phyloP scores from a whole-genome alignment of 1,140 invertebrate species.

The Cherax quadricarinatus region DNA sequence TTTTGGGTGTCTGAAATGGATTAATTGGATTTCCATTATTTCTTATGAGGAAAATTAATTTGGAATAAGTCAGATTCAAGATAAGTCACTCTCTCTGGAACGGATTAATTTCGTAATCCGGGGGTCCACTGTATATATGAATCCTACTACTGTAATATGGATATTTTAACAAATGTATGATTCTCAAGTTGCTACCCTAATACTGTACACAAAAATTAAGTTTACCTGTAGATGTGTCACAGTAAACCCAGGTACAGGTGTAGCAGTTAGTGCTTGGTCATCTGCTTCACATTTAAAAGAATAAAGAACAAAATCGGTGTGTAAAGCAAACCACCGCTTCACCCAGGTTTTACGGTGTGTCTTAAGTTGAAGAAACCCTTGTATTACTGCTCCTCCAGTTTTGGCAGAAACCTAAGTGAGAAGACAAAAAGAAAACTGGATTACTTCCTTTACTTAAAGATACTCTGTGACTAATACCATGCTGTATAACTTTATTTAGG shows the following conservation, averaged over 20 bases:
- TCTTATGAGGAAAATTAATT: too few species aligned
- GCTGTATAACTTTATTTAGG: too few species aligned
- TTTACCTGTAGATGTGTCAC: conserved; percentile 77
- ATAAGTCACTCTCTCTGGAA: too few species aligned
- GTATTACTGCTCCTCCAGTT: conserved; percentile 79
- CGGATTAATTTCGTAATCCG: too few species aligned
- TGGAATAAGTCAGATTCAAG: too few species aligned
- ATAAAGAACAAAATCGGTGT: conserved; percentile 83
- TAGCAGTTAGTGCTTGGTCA: conserved; percentile 80
- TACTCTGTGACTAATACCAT: neutral
- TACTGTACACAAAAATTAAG: conserved; percentile 5
- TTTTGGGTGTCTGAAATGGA: too few species aligned
- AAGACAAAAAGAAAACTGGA: conserved; percentile 7
- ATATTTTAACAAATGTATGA: too few species aligned
- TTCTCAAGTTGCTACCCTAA: too few species aligned
- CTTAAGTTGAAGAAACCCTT: conserved; percentile 81
- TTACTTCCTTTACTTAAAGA: neutral
- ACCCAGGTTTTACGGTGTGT: conserved; percentile 81
- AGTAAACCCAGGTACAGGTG: conserved; percentile 81
- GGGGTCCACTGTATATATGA: too few species aligned
- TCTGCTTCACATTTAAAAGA: conserved; percentile 78
- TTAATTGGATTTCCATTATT: too few species aligned
- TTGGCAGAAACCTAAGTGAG: conserved; percentile 80
- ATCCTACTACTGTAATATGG: too few species aligned
- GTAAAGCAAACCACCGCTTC: conserved; percentile 81